Evolutionary conservation across 2,888 invertebrate genomes (phyloP), one percentile per base, ranked within the genome.

Genomic region (Auanema sp.): DNA sequence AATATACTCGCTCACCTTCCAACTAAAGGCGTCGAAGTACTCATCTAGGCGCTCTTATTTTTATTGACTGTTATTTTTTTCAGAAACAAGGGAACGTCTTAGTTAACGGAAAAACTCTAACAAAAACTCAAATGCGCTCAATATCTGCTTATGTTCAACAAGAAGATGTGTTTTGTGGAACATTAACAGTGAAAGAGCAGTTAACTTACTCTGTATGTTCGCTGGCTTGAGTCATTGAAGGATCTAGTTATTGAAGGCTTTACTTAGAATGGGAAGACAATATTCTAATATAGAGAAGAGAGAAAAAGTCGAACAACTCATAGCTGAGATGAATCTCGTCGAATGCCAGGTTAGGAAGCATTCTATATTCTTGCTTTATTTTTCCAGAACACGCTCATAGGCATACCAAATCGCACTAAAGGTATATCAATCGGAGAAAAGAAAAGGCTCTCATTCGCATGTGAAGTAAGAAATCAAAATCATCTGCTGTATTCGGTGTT

Each of bases 381-480:
- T 2, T 60, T 60, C 18, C 56, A 66, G 54, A 65, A 75, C 40
- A 75, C 75, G 14, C 42, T 72, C 23, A 68, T 58, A 55, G 77
- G 79, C 24, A 70, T 75, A 14, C 74, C 75, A 5, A 71, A 71
- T 50, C 54, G 72, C 47, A 61, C 68, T 24, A 92, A 92, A 84
- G 90, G 92, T 0, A 87, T 96, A 1, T 94, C 94, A 0, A 93
- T 94, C 0, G 95, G 95, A 0, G 95, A 96, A 84, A 90, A 91
- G 83, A 94, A 95, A 82, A 87, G 95, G 60, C 86, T 96, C 21
- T 90, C 93, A 0, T 94, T 96, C 84, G 95, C 94, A 2, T 90
- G 92, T 1, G 94, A 95, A 87, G 91, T 91, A 84, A 2, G 2
- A n/a, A 8, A 47, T 8, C 8, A 47, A n/a, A 8, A 10, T 52